These are phyloP conservation scores for Antigone vipio DNA, from an alignment of 2,113 vertebrate species.

Conservation along the genomic window DNA sequence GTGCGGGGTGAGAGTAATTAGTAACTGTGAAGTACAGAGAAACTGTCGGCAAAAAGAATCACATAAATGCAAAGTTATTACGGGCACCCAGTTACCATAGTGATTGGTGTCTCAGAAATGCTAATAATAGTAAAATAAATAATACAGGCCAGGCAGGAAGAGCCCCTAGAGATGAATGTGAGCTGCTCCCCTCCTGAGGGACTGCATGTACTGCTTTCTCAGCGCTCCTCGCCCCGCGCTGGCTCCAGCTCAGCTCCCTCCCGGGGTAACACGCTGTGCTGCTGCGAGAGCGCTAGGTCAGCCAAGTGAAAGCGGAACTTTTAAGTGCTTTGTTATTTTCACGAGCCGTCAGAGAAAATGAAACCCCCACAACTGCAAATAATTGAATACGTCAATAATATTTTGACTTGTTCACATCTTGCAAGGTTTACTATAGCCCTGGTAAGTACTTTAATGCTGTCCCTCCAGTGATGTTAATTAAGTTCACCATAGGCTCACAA, in stretches of 20 bases:
- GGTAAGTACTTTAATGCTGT: constrained; percentile 41
- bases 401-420: constrained; percentile 23
- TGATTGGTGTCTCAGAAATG: constrained; percentile 54
- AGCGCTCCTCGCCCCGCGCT: neutral
- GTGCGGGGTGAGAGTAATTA: neutral
- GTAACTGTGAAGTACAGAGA: neutral
- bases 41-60: neutral
- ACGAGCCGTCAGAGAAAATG: constrained; percentile 21
- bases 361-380: constrained; percentile 57
- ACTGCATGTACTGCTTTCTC: constrained; percentile 44
- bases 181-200: constrained; percentile 43
- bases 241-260: constrained; percentile 26
- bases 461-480: constrained; percentile 55
- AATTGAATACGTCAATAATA: constrained; percentile 61
- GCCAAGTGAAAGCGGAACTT: constrained; percentile 53
- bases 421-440: neutral
- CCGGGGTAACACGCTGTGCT: neutral
- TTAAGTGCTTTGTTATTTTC: constrained; percentile 53
- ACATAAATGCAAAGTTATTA: constrained; percentile 27
- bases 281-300: neutral
- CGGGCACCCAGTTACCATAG: constrained; percentile 51
- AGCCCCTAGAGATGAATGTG: constrained; percentile 37
- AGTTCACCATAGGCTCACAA: constrained; percentile 50
- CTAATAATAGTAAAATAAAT: constrained; percentile 69
- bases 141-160: constrained; percentile 53